A percentile compares a stretch with the other conserved stretches of the same genome.
Evolutionary conservation across 2,888 invertebrate species (phyloP).

Genomic region (Agrypnus murinus): DNA sequence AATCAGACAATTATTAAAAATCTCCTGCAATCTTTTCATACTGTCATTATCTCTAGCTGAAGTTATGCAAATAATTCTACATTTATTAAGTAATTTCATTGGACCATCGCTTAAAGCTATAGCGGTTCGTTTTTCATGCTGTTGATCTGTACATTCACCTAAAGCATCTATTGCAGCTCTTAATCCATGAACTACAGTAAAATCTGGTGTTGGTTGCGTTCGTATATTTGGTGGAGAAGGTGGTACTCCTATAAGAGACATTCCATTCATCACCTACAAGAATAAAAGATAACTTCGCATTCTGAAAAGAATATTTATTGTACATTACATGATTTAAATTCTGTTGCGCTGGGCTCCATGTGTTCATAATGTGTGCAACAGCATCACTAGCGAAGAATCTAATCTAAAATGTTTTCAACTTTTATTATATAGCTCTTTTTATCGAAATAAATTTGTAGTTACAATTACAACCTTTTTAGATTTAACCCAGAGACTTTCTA

Average conservation of each 20-base stretch:
- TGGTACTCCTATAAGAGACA: constrained; percentile 88
- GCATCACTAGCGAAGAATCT: constrained; percentile 91
- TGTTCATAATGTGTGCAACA: constrained; percentile 88
- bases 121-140: constrained; percentile 75
- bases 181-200: constrained; percentile 87
- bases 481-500: too few species aligned
- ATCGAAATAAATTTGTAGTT: neutral
- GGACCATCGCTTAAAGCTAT: constrained; percentile 70
- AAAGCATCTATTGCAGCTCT: constrained; percentile 90
- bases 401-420: constrained; percentile 82
- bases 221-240: constrained; percentile 71
- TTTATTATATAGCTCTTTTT: constrained; percentile 14
- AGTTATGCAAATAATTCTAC: constrained; percentile 93
- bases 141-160: constrained; percentile 86
- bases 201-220: constrained; percentile 76
- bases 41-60: constrained; percentile 91
- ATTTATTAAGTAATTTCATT: constrained; percentile 73
- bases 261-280: constrained; percentile 85
- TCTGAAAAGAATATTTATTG: too few species aligned
- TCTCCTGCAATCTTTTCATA: constrained; percentile 89
- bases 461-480: too few species aligned
- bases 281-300: too few species aligned
- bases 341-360: constrained; percentile 89
- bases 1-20: constrained; percentile 85
- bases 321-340: constrained; percentile 87